Evolutionary conservation across 2,113 vertebrate genomes (phyloP), one percentile per base, ranked within the genome.

Genomic region (Morone chrysops): DNA sequence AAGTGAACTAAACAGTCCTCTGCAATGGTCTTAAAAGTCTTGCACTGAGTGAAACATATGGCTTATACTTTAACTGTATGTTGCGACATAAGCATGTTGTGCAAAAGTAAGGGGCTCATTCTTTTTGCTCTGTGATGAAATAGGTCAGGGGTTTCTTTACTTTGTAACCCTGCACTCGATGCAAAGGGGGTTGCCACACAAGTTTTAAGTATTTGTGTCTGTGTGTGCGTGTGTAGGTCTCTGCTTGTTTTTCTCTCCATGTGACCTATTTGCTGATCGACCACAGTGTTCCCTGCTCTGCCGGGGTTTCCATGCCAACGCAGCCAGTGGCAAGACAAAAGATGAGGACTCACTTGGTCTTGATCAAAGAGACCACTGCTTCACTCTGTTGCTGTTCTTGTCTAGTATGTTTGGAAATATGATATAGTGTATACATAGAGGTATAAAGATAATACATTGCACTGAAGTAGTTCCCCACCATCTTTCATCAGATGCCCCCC

Each of bases 291-390:
- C 93, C 92, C 92, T 77, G 81, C 93, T 94, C 90, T 68, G 87
- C 86, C 60, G 79, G 75, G 92, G 94, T 95, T 95, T 94, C 96
- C 95, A 96, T 95, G 96, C 94, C 90, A 93, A 96, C 95, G 92
- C 80, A 78, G 83, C 88, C 85, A 94, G 93, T 93, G 93, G 95
- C 93, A 87, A 96, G 92, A 95, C 93, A 93, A 89, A 94, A 92
- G 86, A 93, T 89, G 92, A 96, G 94, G 92, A 87, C 88, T 82
- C 78, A 83, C 76, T 90, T 57, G 78, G 54, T 85, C 65, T 67
- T 66, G 83, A 90, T 89, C 79, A 80, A 78, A 90, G 84, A 73
- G 78, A 83, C 74, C 54, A 53, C 71, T 40, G 80, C 76, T 56
- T 88, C 76, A 69, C 53, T 79, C 51, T 83, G 80, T 47, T 76